Evolutionary conservation across 2,113 vertebrate species (phyloP).

Genomic region (Ginglymostoma cirratum): DNA sequence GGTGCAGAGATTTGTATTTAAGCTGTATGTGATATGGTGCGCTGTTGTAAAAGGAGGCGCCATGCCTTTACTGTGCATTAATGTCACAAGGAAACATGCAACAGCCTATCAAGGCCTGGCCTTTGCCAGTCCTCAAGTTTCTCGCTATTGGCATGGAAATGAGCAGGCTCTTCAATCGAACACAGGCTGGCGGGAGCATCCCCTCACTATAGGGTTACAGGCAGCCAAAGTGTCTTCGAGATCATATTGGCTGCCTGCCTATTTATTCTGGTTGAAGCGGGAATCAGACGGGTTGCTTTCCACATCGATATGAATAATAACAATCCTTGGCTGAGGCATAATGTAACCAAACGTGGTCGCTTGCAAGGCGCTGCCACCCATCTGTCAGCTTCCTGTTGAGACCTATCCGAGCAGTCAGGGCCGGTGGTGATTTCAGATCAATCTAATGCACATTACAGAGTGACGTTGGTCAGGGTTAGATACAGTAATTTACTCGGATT

Average conservation of each 20-base stretch:
- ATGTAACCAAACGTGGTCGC: slow-evolving; percentile 43
- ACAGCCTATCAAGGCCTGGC: slow-evolving; percentile 32
- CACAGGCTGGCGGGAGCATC: slow-evolving; percentile 36
- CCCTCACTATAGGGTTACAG: slow-evolving; percentile 4
- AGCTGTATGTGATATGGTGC: background rate
- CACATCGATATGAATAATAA: slow-evolving; percentile 29
- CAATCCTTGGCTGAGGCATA: slow-evolving; percentile 35
- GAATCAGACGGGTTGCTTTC: slow-evolving; percentile 13
- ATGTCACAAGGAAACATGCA: slow-evolving; percentile 1
- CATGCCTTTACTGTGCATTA: slow-evolving; percentile 1
- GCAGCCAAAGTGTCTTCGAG: background rate
- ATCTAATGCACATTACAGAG: slow-evolving; percentile 35
- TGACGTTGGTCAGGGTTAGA: slow-evolving; percentile 13
- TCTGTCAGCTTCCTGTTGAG: slow-evolving; percentile 45
- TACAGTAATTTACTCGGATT: slow-evolving; percentile 32
- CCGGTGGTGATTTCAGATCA: slow-evolving; percentile 3
- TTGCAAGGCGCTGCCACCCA: slow-evolving; percentile 43
- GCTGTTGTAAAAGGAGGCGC: slow-evolving; percentile 24
- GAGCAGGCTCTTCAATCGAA: slow-evolving; percentile 48
- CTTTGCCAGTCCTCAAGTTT: background rate
- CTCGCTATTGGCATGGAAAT: slow-evolving; percentile 48
- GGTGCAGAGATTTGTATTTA: slow-evolving; percentile 11
- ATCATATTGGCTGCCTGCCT: slow-evolving; percentile 14
- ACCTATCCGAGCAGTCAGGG: slow-evolving; percentile 37
- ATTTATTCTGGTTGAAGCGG: slow-evolving; percentile 20